Conservation (phyloP, 2,797 vertebrate species). For the Geotrypetes seraphini region DNA sequence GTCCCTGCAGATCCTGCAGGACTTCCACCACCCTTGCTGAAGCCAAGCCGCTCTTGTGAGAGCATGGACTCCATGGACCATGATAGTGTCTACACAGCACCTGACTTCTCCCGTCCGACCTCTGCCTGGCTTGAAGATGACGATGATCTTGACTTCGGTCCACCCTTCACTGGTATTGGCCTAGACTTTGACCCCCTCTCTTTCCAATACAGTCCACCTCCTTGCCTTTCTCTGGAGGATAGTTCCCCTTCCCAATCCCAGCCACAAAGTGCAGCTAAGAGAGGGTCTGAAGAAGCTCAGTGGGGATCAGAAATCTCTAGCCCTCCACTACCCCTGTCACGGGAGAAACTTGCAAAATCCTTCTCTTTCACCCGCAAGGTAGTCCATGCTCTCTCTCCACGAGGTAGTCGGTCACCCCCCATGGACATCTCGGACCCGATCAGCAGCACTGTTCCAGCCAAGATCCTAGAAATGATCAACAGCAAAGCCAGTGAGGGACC, state of each 20-base stretch:
- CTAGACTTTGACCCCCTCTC: conserved; percentile 45
- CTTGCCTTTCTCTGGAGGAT: conserved; percentile 34
- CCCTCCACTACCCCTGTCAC: too few species aligned
- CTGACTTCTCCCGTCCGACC: conserved; percentile 38
- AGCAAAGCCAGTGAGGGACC: conserved; percentile 33
- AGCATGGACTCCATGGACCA: conserved; percentile 32
- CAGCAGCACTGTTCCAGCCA: conserved; percentile 56
- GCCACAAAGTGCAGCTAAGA: too few species aligned
- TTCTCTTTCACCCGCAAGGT: conserved; percentile 26
- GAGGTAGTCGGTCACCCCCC: conserved; percentile 30
- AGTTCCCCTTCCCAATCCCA: conserved; percentile 17
- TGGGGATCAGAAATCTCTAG: conserved; percentile 70
- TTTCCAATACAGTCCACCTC: conserved; percentile 52
- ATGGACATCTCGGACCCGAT: conserved; percentile 59
- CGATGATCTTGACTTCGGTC: conserved; percentile 59
- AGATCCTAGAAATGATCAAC: conserved; percentile 59
- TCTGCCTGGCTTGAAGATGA: conserved; percentile 53
- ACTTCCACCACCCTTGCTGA: conserved; percentile 23
- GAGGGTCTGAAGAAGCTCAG: conserved; percentile 38
- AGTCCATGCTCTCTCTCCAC: conserved; percentile 17
- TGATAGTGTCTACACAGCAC: conserved; percentile 38
- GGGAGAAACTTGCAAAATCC: conserved; percentile 11
- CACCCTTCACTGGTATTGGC: conserved; percentile 41
- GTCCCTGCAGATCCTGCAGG: conserved; percentile 32
- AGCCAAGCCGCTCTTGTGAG: conserved; percentile 54